phyloP scores from a whole-genome alignment of 1,140 invertebrate species.

The Brachystomella parvula region DNA sequence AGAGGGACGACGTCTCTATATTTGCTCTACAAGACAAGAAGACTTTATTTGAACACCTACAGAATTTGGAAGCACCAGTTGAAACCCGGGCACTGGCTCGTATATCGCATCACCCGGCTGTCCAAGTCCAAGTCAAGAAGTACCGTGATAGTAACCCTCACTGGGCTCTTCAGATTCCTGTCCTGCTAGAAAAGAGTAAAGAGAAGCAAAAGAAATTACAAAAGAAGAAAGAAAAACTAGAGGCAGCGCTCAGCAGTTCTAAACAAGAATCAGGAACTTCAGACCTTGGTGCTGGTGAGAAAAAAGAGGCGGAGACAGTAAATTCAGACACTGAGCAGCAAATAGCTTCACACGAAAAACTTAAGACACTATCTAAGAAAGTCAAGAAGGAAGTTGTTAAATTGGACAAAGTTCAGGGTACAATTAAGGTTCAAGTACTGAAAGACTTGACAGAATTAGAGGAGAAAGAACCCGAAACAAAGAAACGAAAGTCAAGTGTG shows the following conservation, averaged over 20 bases:
- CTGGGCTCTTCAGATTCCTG: constrained; percentile 35
- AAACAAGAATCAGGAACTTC: background rate
- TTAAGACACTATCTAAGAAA: background rate
- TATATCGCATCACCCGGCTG: constrained; percentile 15
- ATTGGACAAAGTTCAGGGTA: background rate
- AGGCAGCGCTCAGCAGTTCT: background rate
- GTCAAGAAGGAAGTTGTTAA: background rate
- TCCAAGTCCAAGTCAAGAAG: constrained; percentile 22
- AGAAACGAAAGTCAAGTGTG: background rate
- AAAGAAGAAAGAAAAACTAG: constrained; percentile 15
- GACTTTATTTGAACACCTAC: constrained; percentile 1
- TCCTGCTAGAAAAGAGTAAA: constrained; percentile 29
- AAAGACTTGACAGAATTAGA: constrained; percentile 1
- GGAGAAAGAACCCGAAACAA: background rate
- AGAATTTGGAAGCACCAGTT: background rate
- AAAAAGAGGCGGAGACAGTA: no score
- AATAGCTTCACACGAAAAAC: background rate
- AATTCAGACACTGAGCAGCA: no score
- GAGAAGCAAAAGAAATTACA: constrained; percentile 19
- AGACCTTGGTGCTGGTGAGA: no score
- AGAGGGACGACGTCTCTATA: constrained; percentile 25
- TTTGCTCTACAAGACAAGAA: constrained; percentile 23
- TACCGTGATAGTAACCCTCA: constrained; percentile 33
- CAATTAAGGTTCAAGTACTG: background rate
- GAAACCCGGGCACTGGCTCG: constrained; percentile 23